A percentile compares a stretch with the other conserved stretches of the same genome.
phyloP scores from a whole-genome alignment of 2,888 invertebrate genomes.

The Anthophora plumipes region DNA sequence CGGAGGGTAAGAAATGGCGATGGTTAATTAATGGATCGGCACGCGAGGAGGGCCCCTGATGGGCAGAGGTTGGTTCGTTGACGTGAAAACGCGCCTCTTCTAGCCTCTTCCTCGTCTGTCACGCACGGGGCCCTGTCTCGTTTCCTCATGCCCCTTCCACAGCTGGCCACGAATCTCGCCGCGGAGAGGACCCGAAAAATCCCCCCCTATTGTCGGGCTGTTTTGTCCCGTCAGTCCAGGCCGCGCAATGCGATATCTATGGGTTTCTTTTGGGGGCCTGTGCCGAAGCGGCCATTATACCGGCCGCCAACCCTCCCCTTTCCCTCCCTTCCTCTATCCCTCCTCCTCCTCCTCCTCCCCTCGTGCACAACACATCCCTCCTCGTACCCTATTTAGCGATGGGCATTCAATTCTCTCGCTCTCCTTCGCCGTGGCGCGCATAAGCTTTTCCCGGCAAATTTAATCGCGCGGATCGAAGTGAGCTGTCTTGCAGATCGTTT shows the following conservation, averaged over 20 bases:
- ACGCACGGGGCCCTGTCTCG: slow-evolving; percentile 45
- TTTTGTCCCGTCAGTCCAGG: slow-evolving; percentile 84
- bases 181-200: slow-evolving; percentile 44
- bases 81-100: slow-evolving; percentile 59
- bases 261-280: slow-evolving; percentile 80
- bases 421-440: slow-evolving; percentile 29
- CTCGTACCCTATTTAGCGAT: slow-evolving; percentile 56
- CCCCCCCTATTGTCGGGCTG: slow-evolving; percentile 79
- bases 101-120: slow-evolving; percentile 32
- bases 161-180: slow-evolving; percentile 68
- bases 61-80: slow-evolving; percentile 46
- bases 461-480: neutral
- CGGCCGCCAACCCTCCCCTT: slow-evolving; percentile 46
- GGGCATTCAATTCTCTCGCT: slow-evolving; percentile 57
- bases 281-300: slow-evolving; percentile 79
- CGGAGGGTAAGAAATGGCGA: slow-evolving; percentile 58
- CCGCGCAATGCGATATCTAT: slow-evolving; percentile 84
- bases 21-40: slow-evolving; percentile 82
- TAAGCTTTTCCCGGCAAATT: slow-evolving; percentile 33
- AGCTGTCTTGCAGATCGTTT: no score
- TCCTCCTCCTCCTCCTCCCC: no score
- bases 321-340: slow-evolving; percentile 11
- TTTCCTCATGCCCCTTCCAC: slow-evolving; percentile 49
- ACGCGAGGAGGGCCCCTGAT: slow-evolving; percentile 75
- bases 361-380: neutral